These are phyloP conservation scores for Florisuga fusca DNA, from an alignment of 2,797 vertebrate species.

Conservation along the genomic window DNA sequence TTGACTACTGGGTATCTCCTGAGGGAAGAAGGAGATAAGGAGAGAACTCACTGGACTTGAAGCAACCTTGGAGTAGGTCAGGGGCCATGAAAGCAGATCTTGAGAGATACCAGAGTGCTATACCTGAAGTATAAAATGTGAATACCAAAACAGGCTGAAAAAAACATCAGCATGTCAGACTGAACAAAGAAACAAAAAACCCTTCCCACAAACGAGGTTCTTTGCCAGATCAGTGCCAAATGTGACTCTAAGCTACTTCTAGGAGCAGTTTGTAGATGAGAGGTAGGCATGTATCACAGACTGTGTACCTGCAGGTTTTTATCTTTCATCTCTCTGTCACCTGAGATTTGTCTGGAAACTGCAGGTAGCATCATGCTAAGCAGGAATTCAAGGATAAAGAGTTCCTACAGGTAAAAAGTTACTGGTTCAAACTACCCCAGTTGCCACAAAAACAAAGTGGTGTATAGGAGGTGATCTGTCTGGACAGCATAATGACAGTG, in stretches of 20 bases:
- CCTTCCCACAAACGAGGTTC: not conserved
- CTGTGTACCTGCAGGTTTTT: not conserved
- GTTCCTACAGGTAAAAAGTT: not conserved
- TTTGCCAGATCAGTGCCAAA: not conserved
- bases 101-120: not conserved
- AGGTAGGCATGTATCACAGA: not conserved
- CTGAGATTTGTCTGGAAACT: slow-evolving; percentile 6
- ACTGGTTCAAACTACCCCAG: not conserved
- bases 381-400: not conserved
- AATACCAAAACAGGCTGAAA: not conserved
- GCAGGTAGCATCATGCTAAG: not conserved
- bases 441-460: not conserved
- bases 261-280: not conserved
- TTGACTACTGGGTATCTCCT: not conserved
- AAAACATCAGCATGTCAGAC: not conserved
- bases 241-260: not conserved
- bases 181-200: not conserved
- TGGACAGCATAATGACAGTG: not conserved
- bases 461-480: not conserved
- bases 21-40: not conserved
- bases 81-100: not conserved
- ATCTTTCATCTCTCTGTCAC: not conserved
- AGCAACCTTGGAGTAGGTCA: not conserved
- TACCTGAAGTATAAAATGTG: not conserved
- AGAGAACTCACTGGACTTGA: not conserved